Conservation (phyloP, 2,888 invertebrate genomes). For the Zygothrica quintamaculata region DNA sequence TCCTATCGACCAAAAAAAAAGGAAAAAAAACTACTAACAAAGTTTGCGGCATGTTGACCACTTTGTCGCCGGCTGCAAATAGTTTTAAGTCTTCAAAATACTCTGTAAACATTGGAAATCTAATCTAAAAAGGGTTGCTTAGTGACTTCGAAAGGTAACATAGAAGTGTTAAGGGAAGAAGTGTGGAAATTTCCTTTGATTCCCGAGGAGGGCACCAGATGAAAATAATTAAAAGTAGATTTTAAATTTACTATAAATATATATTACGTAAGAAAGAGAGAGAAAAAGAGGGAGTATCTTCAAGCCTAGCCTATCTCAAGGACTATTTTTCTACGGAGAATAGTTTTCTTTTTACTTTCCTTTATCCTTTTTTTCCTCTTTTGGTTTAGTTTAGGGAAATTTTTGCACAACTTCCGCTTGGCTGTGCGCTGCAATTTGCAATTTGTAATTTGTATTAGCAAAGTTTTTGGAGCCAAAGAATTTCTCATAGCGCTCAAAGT, state of each 20-base stretch:
- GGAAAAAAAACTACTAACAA: conserved; percentile 67
- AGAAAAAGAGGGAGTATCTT: too few relatives aligned
- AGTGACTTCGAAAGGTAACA: too few relatives aligned
- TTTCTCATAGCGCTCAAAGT: conserved; percentile 57
- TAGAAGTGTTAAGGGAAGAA: too few relatives aligned
- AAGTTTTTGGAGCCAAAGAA: conserved; percentile 61
- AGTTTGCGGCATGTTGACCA: conserved; percentile 80
- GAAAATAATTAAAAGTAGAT: too few relatives aligned
- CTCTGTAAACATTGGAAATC: neutral
- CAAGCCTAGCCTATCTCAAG: too few relatives aligned
- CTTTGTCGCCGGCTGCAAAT: conserved; percentile 70
- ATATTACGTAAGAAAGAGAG: too few relatives aligned
- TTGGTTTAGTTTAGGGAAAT: conserved; percentile 2
- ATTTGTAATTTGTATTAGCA: conserved; percentile 66
- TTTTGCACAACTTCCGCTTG: conserved; percentile 66
- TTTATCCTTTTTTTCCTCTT: conserved; percentile 15
- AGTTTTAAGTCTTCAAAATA: conserved; percentile 39
- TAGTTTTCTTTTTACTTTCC: neutral
- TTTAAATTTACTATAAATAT: too few relatives aligned
- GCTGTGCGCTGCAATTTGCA: conserved; percentile 76
- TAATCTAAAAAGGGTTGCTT: too few relatives aligned
- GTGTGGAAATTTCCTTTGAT: too few relatives aligned
- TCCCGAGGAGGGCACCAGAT: too few relatives aligned
- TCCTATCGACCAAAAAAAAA: conserved; percentile 58
- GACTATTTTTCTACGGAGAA: too few relatives aligned